Base-by-base conservation (phyloP, 2,797 vertebrate genomes). In the Limosa lapponica region DNA sequence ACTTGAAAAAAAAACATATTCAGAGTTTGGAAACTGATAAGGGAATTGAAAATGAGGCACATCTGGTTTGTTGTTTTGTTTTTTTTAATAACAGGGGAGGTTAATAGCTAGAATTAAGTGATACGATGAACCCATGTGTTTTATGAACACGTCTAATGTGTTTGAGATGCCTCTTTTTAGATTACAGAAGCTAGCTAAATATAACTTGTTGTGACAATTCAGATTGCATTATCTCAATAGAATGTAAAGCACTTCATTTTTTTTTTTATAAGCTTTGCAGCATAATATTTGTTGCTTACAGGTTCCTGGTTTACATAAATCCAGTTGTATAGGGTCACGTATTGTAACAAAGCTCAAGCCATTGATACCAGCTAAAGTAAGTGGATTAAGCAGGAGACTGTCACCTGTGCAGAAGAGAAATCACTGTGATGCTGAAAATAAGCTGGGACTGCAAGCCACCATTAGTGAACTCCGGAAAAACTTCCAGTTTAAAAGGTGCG, bases 391-490 rank as follows among this genome's bases (percentile, higher is more conserved):
- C 91, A 99, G 91, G 96, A 99, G 97, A 78, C 58, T 90, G 28
- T 79, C 96, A 37, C 81, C 59, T 16, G 48, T 84, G 22, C 95
- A 96, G 59, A 98, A 97, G 77, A 98, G 95, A 87, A 81, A 74
- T 8, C 71, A 94, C 8, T 61, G 79, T 34, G 97, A 98, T 75
- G 97, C 98, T 1, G 99, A 99, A 97, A 99, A 99, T 97, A 98
- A 84, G 39, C 97, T 98, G 2, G 98, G 94, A 16, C 83, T 99
- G 46, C 99, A 99, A 96, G 95, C 97, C 51, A 99, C 99, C 66
- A 98, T 99, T 97, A 99, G 97, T 62, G 98, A 98, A 65, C 98
- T 99, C 16, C 99, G 99, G 99, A 99, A 98, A 90, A 99, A 98
- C 93, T 99, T 99, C 95, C 98, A 98, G 16, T 99, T 99, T 97